phyloP scores from a whole-genome alignment of 1,140 invertebrate species.

The Heliconius nattereri region DNA sequence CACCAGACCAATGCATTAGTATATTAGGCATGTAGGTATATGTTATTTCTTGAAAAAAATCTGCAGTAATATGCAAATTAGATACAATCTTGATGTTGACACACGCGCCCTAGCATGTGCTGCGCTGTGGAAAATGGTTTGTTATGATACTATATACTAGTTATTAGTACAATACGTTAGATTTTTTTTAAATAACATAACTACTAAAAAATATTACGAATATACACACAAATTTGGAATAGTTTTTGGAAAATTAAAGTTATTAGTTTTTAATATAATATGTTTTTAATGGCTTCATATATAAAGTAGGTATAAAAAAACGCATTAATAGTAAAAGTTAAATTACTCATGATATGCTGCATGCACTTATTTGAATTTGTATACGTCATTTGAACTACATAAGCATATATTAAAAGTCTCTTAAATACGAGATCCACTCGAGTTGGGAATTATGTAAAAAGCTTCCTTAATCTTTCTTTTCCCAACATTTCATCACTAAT shows the following conservation, averaged over 20 bases:
- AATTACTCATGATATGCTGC: no score
- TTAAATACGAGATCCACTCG: no score
- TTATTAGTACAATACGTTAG: neutral
- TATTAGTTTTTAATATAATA: no score
- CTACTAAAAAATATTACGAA: neutral
- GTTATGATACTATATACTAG: slow-evolving; percentile 17
- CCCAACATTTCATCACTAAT: no score
- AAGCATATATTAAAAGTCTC: no score
- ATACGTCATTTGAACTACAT: no score
- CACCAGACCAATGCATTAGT: slow-evolving; percentile 49
- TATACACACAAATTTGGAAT: neutral
- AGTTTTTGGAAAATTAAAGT: neutral
- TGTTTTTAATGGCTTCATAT: no score
- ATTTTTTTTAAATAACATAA: neutral
- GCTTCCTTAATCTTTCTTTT: no score
- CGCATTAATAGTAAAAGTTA: no score
- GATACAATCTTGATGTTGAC: slow-evolving; percentile 61
- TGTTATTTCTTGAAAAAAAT: slow-evolving; percentile 71
- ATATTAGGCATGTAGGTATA: slow-evolving; percentile 56
- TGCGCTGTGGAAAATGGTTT: slow-evolving; percentile 26
- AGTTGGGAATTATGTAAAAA: no score
- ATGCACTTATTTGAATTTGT: no score
- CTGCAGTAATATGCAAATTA: slow-evolving; percentile 76
- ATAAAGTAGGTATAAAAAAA: no score
- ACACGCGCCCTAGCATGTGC: slow-evolving; percentile 61